Evolutionary conservation across 2,888 invertebrate species (phyloP), one percentile per base, ranked within the genome.

Genomic region (Sycophila texana): DNA sequence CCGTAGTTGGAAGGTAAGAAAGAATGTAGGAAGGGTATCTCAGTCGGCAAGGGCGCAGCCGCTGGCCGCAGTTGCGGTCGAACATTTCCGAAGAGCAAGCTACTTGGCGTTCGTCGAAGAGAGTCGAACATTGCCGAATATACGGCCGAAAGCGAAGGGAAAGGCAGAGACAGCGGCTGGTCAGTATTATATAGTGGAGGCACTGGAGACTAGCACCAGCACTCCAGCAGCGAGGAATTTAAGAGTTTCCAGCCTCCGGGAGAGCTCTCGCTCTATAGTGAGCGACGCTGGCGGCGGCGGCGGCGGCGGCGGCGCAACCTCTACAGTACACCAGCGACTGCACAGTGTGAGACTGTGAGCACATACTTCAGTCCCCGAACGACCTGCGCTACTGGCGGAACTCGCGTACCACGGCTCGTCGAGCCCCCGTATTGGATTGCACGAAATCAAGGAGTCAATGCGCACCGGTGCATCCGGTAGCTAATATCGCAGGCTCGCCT

Each of bases 241-340:
- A 61, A 71, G 75, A 49, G 73, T 66, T 71, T 55, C 55, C 77
- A 79, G 80, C 74, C 80, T 80, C 71, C 76, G 72, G 67, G 22
- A 26, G 26, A 26, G 26, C 26, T 3, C 3, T 26, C 26, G 26
- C 26, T 26, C 26, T 26, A 26, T 26, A 10, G 39, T 0, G 10
- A 30, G 68, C 22, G 30, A 61, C 61, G 57, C 22, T 47, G 57
- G 51, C 14, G n/a, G 63, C 39, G 26, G 30, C 55, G 60, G 30
- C 3, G 20, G 22, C 26, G 7, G 68, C 55, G 49, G 51, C 63
- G 51, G 60, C 58, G 53, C 18, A 18, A 10, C 60, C 58, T 20
- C 22, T 13, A 22, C 67, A 5, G 30, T 53, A 61, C 60, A 0
- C 55, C 13, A 26, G 26, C 26, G 26, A n/a, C n/a, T n/a, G 30